Evolutionary conservation across 1,140 invertebrate genomes (phyloP).

Genomic region (Cataglyphis hispanica): DNA sequence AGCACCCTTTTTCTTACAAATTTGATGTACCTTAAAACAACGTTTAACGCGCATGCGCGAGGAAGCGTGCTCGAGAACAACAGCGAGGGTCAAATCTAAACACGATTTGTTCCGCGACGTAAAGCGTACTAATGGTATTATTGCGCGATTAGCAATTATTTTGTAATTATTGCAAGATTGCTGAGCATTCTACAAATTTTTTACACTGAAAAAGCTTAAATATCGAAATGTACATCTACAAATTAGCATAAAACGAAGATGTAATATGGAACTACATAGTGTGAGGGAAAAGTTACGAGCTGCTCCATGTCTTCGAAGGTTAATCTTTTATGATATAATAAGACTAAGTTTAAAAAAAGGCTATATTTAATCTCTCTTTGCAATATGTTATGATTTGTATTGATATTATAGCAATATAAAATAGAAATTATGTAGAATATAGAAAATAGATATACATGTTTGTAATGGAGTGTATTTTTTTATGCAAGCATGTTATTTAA

Average conservation of each 20-base stretch:
- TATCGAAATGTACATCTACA: neutral
- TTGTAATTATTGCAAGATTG: too few species aligned
- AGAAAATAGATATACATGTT: neutral
- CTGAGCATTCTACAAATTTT: neutral
- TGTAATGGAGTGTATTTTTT: neutral
- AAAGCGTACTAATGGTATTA: neutral
- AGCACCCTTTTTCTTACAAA: too few species aligned
- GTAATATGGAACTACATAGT: neutral
- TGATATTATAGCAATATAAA: neutral
- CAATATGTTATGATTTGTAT: neutral
- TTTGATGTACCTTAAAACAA: too few species aligned
- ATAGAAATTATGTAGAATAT: neutral
- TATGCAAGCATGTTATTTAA: neutral
- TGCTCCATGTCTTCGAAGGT: slow-evolving; percentile 25
- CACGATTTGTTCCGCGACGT: neutral
- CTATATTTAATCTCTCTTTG: neutral
- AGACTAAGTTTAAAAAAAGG: neutral
- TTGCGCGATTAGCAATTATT: neutral
- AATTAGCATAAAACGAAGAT: neutral
- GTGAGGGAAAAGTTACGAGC: neutral
- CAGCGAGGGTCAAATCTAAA: neutral
- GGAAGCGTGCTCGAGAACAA: too few species aligned
- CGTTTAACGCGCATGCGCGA: too few species aligned
- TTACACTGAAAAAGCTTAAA: neutral
- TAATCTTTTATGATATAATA: neutral